Evolutionary conservation across 1,140 invertebrate genomes (phyloP), one percentile per base, ranked within the genome.

Genomic region (Drosophila sproati): DNA sequence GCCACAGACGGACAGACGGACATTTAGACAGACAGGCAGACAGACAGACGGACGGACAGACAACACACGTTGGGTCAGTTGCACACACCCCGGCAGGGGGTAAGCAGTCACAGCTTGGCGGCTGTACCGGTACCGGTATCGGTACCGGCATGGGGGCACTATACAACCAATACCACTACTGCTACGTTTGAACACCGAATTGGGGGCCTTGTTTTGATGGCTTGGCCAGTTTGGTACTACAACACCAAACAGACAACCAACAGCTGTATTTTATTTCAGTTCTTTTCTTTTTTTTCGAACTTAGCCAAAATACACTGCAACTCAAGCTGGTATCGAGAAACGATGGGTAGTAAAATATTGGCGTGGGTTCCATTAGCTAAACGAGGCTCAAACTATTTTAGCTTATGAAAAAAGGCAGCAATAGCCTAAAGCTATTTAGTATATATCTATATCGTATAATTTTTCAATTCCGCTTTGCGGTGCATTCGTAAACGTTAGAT

Each of bases 151-250:
- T 85, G 77, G 81, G 82, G 81, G 77, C 81, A 78, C 45, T 37
- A 54, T 20, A 51, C 61, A 32, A 62, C 56, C 45, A 87, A 39
- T 7, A 50, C 20, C 29, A 59, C 34, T 54, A 45, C 56, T 39
- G 37, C 32, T 35, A 56, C 69, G 60, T 32, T 10, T 32, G 35
- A 73, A 59, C 55, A 61, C 47, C 70, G 75, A 82, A 82, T 86
- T 86, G 79, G 82, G 82, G 82, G 76, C 79, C 82, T 86, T 88
- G 82, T 87, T 87, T 87, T 88, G 83, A 88, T 87, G 83, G 80
- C 72, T 52, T 74, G 78, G 82, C 82, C 68, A 85, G 77, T 71
- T 62, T 75, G 77, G 64, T 59, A 62, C 64, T 66, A 59, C 61
- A 72, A 64, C 69, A 62, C 68, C 39, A 54, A 47, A 70, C 50